Evolutionary conservation across 2,113 vertebrate species (phyloP).

Genomic region (Myotis yumanensis): DNA sequence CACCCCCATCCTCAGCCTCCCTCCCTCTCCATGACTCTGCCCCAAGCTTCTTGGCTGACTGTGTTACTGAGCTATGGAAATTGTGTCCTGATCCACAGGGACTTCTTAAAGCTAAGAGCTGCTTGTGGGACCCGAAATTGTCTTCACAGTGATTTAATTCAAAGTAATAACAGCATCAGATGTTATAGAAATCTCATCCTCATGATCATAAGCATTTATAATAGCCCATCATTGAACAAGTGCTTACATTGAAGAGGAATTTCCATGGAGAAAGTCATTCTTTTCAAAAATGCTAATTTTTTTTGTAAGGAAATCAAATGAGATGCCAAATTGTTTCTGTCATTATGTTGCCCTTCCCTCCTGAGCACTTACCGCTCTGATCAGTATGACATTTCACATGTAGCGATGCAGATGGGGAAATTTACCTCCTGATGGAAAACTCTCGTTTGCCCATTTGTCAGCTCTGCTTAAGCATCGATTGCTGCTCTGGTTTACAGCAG

Average conservation of each 20-base stretch:
- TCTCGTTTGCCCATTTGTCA: constrained; percentile 5
- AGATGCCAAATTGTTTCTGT: constrained; percentile 66
- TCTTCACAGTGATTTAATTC: constrained; percentile 65
- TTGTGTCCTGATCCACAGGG: constrained; percentile 24
- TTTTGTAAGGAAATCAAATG: constrained; percentile 65
- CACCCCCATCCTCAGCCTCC: background rate
- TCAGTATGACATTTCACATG: constrained; percentile 53
- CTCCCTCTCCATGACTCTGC: background rate
- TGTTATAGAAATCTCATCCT: constrained; percentile 65
- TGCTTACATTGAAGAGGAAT: constrained; percentile 70
- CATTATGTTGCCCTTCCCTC: constrained; percentile 59
- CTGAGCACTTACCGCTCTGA: constrained; percentile 61
- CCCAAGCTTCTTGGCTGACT: background rate
- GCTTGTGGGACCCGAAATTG: constrained; percentile 64
- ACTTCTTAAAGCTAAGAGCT: constrained; percentile 64
- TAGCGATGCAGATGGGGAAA: constrained; percentile 44
- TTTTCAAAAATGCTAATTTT: constrained; percentile 75
- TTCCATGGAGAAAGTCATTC: constrained; percentile 74
- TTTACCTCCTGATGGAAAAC: constrained; percentile 57
- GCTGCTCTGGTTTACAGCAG: background rate
- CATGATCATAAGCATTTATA: constrained; percentile 72
- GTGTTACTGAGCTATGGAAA: constrained; percentile 33
- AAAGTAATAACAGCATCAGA: constrained; percentile 62
- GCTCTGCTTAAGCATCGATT: background rate
- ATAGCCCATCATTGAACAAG: constrained; percentile 68